These are phyloP conservation scores for Sicus ferrugineus DNA, from an alignment of 2,888 invertebrate genomes.

Conservation along the genomic window DNA sequence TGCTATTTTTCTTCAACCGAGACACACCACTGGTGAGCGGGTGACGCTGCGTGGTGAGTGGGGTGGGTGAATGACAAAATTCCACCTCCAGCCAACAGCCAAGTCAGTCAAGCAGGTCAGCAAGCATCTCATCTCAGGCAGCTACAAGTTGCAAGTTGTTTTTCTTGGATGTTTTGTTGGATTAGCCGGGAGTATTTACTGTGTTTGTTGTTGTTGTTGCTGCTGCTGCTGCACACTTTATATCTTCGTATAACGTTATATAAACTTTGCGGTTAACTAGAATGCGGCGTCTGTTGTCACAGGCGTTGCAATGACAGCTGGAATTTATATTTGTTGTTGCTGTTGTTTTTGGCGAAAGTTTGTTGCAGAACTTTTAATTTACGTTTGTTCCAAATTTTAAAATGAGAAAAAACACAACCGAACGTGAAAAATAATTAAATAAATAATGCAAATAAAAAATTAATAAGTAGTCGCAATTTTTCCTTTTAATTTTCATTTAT, in stretches of 20 bases:
- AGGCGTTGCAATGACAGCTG: background rate
- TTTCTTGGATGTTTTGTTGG: conserved; percentile 4
- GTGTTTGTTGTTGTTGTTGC: background rate
- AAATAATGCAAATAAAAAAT: too few species aligned
- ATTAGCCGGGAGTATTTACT: background rate
- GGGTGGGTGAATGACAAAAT: background rate
- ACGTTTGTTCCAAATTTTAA: too few species aligned
- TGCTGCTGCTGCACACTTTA: conserved; percentile 3
- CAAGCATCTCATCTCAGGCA: conserved; percentile 32
- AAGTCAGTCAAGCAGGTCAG: conserved; percentile 32
- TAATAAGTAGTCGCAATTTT: too few species aligned
- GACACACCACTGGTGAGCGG: too few species aligned
- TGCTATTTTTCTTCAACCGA: too few species aligned
- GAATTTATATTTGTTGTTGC: background rate
- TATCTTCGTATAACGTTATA: conserved; percentile 14
- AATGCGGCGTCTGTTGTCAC: background rate
- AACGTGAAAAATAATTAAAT: too few species aligned
- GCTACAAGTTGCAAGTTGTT: conserved; percentile 44
- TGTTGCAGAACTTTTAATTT: background rate
- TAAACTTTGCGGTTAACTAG: conserved; percentile 22
- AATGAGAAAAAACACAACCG: too few species aligned
- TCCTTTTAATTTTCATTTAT: too few species aligned
- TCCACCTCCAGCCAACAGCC: too few species aligned
- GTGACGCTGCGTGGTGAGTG: too few species aligned
- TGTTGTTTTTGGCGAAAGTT: background rate